Evolutionary conservation across 2,888 invertebrate genomes (phyloP).

Genomic region (Spatulosminthurus flaviceps): DNA sequence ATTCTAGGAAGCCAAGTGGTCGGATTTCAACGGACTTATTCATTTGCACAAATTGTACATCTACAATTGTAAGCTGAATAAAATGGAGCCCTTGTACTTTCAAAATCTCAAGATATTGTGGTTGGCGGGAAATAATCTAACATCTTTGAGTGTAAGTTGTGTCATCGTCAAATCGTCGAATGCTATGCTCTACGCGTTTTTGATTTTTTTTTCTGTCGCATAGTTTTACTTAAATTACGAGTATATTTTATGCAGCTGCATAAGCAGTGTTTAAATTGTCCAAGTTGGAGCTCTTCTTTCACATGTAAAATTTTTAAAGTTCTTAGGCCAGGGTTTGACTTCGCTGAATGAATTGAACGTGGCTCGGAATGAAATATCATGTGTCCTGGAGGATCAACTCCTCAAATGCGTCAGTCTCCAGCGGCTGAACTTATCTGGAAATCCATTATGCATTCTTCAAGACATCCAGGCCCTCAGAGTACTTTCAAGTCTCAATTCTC

Average conservation of each 20-base stretch:
- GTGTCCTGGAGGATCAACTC: constrained; percentile 55
- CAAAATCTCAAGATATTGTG: constrained; percentile 57
- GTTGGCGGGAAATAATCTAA: constrained; percentile 59
- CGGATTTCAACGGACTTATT: constrained; percentile 55
- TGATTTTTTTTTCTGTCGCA: too few relatives aligned
- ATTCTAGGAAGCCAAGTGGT: constrained; percentile 54
- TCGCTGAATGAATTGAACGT: constrained; percentile 59
- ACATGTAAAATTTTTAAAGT: constrained; percentile 55
- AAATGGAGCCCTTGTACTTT: constrained; percentile 59
- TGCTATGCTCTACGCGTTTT: too few relatives aligned
- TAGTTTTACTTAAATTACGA: too few relatives aligned
- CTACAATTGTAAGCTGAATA: constrained; percentile 57
- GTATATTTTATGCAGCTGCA: too few relatives aligned
- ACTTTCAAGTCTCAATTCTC: constrained; percentile 49
- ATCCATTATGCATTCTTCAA: constrained; percentile 60
- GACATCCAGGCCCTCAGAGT: constrained; percentile 58
- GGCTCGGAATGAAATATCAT: constrained; percentile 59
- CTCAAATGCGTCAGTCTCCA: constrained; percentile 57
- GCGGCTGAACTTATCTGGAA: constrained; percentile 60
- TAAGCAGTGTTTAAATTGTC: too few relatives aligned
- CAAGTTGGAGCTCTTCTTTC: too few relatives aligned
- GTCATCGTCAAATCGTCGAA: too few relatives aligned
- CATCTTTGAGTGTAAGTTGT: constrained; percentile 55
- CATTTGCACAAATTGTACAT: constrained; percentile 58
- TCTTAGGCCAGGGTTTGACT: constrained; percentile 60